Base-by-base conservation (phyloP, 2,797 vertebrate species). In the Xenentodon cancila region DNA sequence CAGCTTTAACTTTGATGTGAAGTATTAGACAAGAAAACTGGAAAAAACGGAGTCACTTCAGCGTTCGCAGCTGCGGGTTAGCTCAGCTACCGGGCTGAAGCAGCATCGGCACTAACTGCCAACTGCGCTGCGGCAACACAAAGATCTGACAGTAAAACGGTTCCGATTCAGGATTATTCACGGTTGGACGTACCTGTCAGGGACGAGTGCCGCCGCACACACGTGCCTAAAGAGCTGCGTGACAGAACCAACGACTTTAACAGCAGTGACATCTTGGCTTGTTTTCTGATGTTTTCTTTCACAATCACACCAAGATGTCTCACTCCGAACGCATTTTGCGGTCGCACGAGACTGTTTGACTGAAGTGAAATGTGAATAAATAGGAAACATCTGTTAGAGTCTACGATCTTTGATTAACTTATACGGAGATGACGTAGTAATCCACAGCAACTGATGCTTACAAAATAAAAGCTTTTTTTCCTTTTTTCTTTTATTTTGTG, bases 111-210 rank as follows among this genome's bases (percentile, higher is more conserved):
- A 32, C 6, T 9, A 9, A 37, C 3, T 1, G 9, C 34, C 34
- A 37, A 9, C 9, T 11, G 9, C 11, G 13, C 13, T 40, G 37
- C 13, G 15, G 3, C 18, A 9, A 7, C 11, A 22, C 13, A 48
- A 3, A 20, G 11, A 3, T 4, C 49, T 11, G 1, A 17, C 3
- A 3, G 2, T 9, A 4, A 0, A 9, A 12, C 30, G 40, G 30
- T 21, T 30, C n/a, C 4, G 7, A n/a, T 4, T 42, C 9, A 0
- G 11, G 16, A 1, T 18, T 1, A 0, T 22, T 2, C 16, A 0
- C 7, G 1, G 50, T 30, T 13, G 8, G 17, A 82, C 88, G 0
- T 77, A 92, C 91, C 51, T 50, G 84, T 88, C 0, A 93, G 59
- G 27, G 88, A 89, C 4, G 86, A 86, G 44, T 86, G 84, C 1